phyloP scores from a whole-genome alignment of 2,797 vertebrate genomes.

The Rhabdophis nuchalis region DNA sequence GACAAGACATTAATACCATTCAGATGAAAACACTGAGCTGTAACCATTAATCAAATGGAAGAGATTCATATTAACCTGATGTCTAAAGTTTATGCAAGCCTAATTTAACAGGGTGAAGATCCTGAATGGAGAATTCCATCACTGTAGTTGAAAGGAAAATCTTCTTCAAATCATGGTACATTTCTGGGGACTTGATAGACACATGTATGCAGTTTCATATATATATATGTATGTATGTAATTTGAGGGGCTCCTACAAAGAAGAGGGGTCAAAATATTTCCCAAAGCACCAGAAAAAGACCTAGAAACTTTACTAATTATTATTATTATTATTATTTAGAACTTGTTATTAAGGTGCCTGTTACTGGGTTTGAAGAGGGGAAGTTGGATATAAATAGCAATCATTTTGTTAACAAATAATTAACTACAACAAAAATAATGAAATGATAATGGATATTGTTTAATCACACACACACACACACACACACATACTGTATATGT shows the following conservation, averaged over 20 bases:
- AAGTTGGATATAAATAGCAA: no score
- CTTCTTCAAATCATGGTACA: background rate
- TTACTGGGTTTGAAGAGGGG: no score
- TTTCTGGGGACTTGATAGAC: background rate
- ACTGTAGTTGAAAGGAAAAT: background rate
- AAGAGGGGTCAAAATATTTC: background rate
- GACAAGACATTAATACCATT: background rate
- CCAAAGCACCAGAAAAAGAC: background rate
- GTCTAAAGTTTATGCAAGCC: background rate
- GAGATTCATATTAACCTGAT: background rate
- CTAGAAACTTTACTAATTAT: no score
- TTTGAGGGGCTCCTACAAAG: background rate
- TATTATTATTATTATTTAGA: no score
- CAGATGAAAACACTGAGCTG: background rate
- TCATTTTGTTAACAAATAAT: no score
- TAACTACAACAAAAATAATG: no score
- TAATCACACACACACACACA: no score
- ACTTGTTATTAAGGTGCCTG: no score
- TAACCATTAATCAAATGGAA: background rate
- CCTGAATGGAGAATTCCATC: background rate
- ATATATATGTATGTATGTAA: background rate
- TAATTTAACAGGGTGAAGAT: background rate
- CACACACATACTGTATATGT: no score
- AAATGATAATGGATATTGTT: no score
- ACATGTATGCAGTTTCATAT: background rate